Conservation (phyloP, 1,140 invertebrate genomes). For the Dreissena rostriformis region DNA sequence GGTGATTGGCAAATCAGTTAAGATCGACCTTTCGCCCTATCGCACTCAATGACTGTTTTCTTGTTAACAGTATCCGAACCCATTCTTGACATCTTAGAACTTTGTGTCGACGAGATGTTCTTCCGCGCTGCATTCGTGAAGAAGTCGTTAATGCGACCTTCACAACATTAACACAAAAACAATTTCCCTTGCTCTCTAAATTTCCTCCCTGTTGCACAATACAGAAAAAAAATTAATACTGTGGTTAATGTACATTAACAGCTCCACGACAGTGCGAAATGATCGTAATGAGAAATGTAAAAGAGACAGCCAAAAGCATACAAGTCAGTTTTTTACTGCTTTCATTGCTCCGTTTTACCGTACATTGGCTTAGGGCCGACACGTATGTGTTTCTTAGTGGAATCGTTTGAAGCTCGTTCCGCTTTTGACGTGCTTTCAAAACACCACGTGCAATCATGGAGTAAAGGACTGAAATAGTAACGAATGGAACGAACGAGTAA, state of each 20-base stretch:
- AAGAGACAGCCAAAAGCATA: conserved; percentile 78
- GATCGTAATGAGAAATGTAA: conserved; percentile 78
- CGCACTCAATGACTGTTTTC: no score
- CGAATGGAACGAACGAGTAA: conserved; percentile 75
- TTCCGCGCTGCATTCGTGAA: no score
- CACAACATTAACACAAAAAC: conserved; percentile 9
- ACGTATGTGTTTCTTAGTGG: conserved; percentile 23
- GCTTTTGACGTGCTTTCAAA: conserved; percentile 19
- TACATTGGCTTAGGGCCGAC: conserved; percentile 1
- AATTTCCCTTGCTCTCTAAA: conserved; percentile 73
- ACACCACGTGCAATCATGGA: conserved; percentile 67
- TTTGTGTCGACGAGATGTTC: no score
- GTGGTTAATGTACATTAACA: conserved; percentile 79
- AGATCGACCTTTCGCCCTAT: no score
- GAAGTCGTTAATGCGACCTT: no score
- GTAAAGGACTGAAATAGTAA: conserved; percentile 71
- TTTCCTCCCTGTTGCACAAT: conserved; percentile 79
- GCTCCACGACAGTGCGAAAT: conserved; percentile 75
- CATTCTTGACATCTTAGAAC: no score
- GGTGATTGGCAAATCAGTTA: no score
- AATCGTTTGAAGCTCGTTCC: conserved; percentile 3
- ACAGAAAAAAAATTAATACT: conserved; percentile 65
- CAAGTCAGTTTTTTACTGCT: conserved; percentile 71
- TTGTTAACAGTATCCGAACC: no score
- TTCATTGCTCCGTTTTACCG: conserved; percentile 46